Conservation (phyloP, 2,888 invertebrate genomes). For the Embidobia sp. region DNA sequence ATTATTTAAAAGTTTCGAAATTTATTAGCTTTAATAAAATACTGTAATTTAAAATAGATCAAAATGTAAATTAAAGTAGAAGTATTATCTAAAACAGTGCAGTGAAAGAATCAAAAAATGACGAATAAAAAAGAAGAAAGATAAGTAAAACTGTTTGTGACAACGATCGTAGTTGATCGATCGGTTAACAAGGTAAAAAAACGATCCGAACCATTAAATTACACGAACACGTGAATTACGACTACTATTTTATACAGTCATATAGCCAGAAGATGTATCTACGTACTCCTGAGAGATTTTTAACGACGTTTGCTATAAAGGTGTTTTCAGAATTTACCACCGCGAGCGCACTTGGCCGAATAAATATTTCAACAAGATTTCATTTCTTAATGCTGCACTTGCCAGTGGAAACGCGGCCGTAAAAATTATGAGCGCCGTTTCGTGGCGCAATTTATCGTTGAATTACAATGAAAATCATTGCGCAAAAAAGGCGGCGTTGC, state of each 20-base stretch:
- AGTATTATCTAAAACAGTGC: too few species aligned
- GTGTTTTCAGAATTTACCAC: slow-evolving; percentile 54
- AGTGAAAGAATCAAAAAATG: too few species aligned
- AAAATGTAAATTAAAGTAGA: too few species aligned
- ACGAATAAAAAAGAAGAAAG: neutral
- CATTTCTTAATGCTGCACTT: slow-evolving; percentile 49
- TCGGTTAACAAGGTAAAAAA: slow-evolving; percentile 30
- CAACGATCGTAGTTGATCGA: too few species aligned
- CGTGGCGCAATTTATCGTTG: slow-evolving; percentile 13
- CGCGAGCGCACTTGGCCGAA: slow-evolving; percentile 45
- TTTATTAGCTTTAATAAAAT: too few species aligned
- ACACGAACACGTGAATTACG: slow-evolving; percentile 43
- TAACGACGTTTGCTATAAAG: slow-evolving; percentile 52
- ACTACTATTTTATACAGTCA: slow-evolving; percentile 54
- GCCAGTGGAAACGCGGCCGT: slow-evolving; percentile 24
- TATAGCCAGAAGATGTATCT: slow-evolving; percentile 51
- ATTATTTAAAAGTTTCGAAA: too few species aligned
- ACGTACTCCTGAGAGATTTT: slow-evolving; percentile 47
- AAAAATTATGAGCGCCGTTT: slow-evolving; percentile 44
- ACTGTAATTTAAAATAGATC: too few species aligned
- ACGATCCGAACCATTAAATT: slow-evolving; percentile 36
- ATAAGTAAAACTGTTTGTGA: too few species aligned
- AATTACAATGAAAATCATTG: slow-evolving; percentile 39
- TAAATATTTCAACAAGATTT: slow-evolving; percentile 58
- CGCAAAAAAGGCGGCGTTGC: slow-evolving; percentile 9